Evolutionary conservation across 92 coral and sea anemone genomes (phyloP).

Genomic region (Actinostola sp.): DNA sequence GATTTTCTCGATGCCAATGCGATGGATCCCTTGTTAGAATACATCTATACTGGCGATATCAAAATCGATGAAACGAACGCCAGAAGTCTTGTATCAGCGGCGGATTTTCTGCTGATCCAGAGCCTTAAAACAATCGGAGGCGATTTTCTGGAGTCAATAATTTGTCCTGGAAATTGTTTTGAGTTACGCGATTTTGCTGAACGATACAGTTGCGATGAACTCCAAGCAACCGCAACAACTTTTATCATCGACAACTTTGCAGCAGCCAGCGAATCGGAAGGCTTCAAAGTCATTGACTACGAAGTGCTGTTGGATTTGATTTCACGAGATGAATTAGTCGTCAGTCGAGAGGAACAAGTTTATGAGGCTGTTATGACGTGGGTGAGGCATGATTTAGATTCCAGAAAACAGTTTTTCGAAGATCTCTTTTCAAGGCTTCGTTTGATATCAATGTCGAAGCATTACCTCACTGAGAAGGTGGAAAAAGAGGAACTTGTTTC

Average conservation of each 20-base stretch:
- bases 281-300: slow-evolving; percentile 62
- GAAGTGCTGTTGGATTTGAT: slow-evolving; percentile 60
- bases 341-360: slow-evolving; percentile 75
- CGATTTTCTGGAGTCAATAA: slow-evolving; percentile 59
- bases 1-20: slow-evolving; percentile 59
- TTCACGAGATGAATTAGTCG: slow-evolving; percentile 78
- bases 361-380: slow-evolving; percentile 70
- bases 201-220: slow-evolving; percentile 67
- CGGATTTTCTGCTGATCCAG: slow-evolving; percentile 79
- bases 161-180: slow-evolving; percentile 76
- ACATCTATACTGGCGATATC: slow-evolving; percentile 80
- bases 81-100: slow-evolving; percentile 69
- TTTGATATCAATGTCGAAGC: slow-evolving; percentile 54
- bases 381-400: slow-evolving; percentile 60
- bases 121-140: slow-evolving; percentile 76
- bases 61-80: slow-evolving; percentile 66
- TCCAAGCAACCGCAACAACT: slow-evolving; percentile 58
- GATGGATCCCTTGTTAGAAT: slow-evolving; percentile 66
- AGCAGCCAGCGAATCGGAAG: slow-evolving; percentile 73
- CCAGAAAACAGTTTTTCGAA: slow-evolving; percentile 61
- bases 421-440: slow-evolving; percentile 65
- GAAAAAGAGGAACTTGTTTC: slow-evolving; percentile 72
- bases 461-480: slow-evolving; percentile 55
- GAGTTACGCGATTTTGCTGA: slow-evolving; percentile 80
- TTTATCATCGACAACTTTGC: slow-evolving; percentile 74